Evolutionary conservation across 2,888 invertebrate species (phyloP), one percentile per base, ranked within the genome.

Genomic region (Sicus ferrugineus): DNA sequence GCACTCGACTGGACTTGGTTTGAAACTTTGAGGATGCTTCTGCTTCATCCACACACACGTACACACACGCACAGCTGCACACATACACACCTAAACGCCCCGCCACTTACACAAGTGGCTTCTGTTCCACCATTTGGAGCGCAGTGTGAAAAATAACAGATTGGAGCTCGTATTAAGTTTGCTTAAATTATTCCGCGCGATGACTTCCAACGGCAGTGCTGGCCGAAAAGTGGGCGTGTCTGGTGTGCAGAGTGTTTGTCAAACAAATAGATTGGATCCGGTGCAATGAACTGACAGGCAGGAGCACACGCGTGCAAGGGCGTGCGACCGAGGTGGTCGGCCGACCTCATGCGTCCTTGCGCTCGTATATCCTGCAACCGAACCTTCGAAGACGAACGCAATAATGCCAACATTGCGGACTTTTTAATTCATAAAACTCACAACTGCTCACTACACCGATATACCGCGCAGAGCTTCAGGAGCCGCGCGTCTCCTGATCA

Each of bases 121-220:
- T 6, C 26, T 56, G 21, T 64, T 64, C 34, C 52, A 16, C 34
- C 50, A 64, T 52, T 52, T 52, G 52, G 52, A 64, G 31, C 21
- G 19, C 21, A 61, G 46, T 38, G 46, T 26, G 31, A 52, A 50
- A 52, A 64, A 52, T 34, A 19, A 14, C 30, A 48, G 34, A 52
- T 56, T 46, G n/a, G 19, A 66, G 21, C 42, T 66, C 46, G 56
- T 42, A 66, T 66, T 42, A 46, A 56, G 56, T 66, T 58, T 58
- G 58, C 42, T 66, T 66, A 38, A 58, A 58, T 58, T 58, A 42
- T 66, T 42, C 58, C 28, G 42, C 42, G 28, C 66, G 21, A 58
- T 58, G 66, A 66, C 66, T 66, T 66, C n/a, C 46, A 56, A 66
- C 58, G 56, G 58, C 28, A 38, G 65, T 52, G 23, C 46, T 63